Evolutionary conservation across 2,888 invertebrate species (phyloP).

Genomic region (Ferrisia virgata): DNA sequence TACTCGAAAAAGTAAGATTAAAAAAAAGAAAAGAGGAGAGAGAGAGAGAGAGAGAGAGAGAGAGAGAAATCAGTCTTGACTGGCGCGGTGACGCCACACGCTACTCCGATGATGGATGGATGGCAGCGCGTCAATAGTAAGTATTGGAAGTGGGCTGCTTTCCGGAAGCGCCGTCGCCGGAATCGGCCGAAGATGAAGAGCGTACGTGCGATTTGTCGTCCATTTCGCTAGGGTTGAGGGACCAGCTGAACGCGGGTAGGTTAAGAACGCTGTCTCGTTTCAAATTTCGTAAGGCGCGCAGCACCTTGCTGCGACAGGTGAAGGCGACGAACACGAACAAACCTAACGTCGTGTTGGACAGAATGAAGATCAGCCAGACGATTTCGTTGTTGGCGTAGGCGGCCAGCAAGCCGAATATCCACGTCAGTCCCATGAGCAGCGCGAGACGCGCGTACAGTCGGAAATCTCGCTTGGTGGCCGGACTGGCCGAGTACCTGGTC

Average conservation of each 20-base stretch:
- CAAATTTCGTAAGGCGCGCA: constrained; percentile 49
- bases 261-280: constrained; percentile 26
- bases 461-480: constrained; percentile 52
- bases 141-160: constrained; percentile 46
- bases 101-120: too few relatives aligned
- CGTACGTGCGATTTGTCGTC: background rate
- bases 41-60: too few relatives aligned
- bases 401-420: constrained; percentile 56
- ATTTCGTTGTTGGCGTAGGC: constrained; percentile 53
- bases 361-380: constrained; percentile 56
- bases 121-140: constrained; percentile 44
- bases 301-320: constrained; percentile 55
- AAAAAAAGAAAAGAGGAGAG: too few relatives aligned
- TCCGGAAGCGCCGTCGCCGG: background rate
- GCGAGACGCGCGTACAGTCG: constrained; percentile 55
- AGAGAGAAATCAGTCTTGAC: too few relatives aligned
- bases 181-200: background rate
- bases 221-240: constrained; percentile 31
- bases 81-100: too few relatives aligned
- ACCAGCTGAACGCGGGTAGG: constrained; percentile 31
- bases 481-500: constrained; percentile 51
- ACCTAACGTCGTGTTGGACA: constrained; percentile 56
- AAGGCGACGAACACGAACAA: constrained; percentile 57
- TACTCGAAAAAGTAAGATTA: too few relatives aligned
- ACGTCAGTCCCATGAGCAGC: constrained; percentile 57